phyloP scores from a whole-genome alignment of 2,888 invertebrate species.

The Pherbina coryleti region DNA sequence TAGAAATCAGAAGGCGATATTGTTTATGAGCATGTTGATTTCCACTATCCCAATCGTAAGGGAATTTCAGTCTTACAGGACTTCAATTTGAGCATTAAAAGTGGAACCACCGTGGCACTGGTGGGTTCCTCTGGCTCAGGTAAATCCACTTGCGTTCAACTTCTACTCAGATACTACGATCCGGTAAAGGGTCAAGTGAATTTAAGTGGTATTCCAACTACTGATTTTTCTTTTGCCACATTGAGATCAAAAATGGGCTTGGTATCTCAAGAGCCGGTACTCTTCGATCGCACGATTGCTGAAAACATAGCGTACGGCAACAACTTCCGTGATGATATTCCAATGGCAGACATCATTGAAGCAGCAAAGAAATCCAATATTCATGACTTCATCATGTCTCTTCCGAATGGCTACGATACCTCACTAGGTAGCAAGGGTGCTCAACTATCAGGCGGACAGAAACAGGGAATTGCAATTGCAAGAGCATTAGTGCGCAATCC shows the following conservation, averaged over 20 bases:
- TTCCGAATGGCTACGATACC: constrained; percentile 84
- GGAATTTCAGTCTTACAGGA: constrained; percentile 81
- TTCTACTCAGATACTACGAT: constrained; percentile 85
- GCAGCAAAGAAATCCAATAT: constrained; percentile 85
- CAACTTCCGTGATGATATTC: constrained; percentile 75
- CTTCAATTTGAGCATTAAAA: constrained; percentile 76
- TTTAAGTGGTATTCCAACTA: constrained; percentile 73
- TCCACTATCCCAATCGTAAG: constrained; percentile 86
- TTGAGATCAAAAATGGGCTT: constrained; percentile 83
- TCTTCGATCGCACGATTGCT: constrained; percentile 85
- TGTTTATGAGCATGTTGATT: constrained; percentile 77
- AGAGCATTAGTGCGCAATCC: constrained; percentile 83
- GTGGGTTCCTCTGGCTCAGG: constrained; percentile 86
- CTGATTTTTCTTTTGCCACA: constrained; percentile 76
- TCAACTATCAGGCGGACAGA: constrained; percentile 87
- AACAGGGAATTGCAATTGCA: constrained; percentile 88
- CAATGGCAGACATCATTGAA: constrained; percentile 80
- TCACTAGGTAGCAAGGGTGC: constrained; percentile 82
- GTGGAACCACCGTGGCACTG: constrained; percentile 81
- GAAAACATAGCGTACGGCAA: constrained; percentile 93
- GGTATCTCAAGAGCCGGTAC: constrained; percentile 87
- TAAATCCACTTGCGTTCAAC: constrained; percentile 84
- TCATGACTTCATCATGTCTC: constrained; percentile 79
- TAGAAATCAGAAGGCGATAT: constrained; percentile 79
- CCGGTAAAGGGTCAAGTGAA: constrained; percentile 76